phyloP scores from a whole-genome alignment of 2,888 invertebrate species.

The Hydriomena furcata region DNA sequence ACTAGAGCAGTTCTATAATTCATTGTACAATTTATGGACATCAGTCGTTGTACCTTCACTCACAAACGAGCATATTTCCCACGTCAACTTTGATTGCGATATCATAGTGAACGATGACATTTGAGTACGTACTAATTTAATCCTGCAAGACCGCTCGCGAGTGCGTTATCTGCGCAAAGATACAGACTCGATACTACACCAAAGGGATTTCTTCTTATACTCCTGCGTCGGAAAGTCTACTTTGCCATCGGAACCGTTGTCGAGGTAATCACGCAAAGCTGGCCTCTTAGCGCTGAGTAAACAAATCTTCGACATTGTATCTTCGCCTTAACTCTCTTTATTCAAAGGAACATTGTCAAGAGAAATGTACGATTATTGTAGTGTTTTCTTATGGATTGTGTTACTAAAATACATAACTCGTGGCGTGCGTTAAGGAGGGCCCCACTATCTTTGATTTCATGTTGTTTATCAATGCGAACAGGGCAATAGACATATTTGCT shows the following conservation, averaged over 20 bases:
- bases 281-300: constrained; percentile 69
- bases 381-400: constrained; percentile 77
- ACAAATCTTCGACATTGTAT: constrained; percentile 82
- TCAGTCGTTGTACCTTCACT: constrained; percentile 58
- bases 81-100: constrained; percentile 80
- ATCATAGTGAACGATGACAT: constrained; percentile 78
- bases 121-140: constrained; percentile 75
- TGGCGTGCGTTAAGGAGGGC: constrained; percentile 64
- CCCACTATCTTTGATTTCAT: constrained; percentile 72
- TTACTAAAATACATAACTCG: constrained; percentile 78
- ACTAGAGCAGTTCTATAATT: constrained; percentile 65
- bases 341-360: constrained; percentile 81
- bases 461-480: constrained; percentile 75
- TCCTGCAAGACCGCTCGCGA: constrained; percentile 56
- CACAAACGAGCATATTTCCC: constrained; percentile 81
- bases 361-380: constrained; percentile 81
- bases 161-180: constrained; percentile 62
- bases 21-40: constrained; percentile 75
- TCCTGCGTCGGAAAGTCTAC: constrained; percentile 57
- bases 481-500: constrained; percentile 70
- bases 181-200: constrained; percentile 48
- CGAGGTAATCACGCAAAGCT: constrained; percentile 69
- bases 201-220: constrained; percentile 56
- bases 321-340: constrained; percentile 78
- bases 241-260: constrained; percentile 50